A percentile compares a stretch with the other conserved stretches of the same genome.
Evolutionary conservation across 2,888 invertebrate genomes (phyloP).

Genomic region (Pseudococcus viburni): DNA sequence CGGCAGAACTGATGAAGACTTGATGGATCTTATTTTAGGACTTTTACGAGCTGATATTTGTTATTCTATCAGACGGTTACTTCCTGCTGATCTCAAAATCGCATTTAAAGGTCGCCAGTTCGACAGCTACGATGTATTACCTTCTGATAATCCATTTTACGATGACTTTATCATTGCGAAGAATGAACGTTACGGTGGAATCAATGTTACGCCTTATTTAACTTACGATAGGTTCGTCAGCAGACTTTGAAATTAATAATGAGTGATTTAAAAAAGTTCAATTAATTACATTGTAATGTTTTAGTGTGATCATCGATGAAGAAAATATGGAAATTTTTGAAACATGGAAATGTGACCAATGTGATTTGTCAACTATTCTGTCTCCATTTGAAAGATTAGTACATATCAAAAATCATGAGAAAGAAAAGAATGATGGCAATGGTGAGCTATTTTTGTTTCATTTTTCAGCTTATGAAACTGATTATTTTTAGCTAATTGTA

Average conservation of each 20-base stretch:
- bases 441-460: background rate
- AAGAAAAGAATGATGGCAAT: background rate
- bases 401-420: constrained; percentile 77
- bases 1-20: constrained; percentile 53
- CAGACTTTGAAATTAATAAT: background rate
- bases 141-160: constrained; percentile 80
- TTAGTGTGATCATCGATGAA: constrained; percentile 77
- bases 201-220: constrained; percentile 85
- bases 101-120: constrained; percentile 60
- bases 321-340: constrained; percentile 77
- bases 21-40: constrained; percentile 71
- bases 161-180: constrained; percentile 76
- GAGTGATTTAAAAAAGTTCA: no score
- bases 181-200: constrained; percentile 85
- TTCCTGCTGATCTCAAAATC: constrained; percentile 82
- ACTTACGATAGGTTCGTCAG: constrained; percentile 79
- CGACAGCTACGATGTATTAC: constrained; percentile 71
- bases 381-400: constrained; percentile 81
- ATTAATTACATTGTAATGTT: constrained; percentile 20
- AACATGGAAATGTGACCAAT: constrained; percentile 83
- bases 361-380: constrained; percentile 77
- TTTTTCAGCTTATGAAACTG: background rate
- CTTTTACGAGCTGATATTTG: constrained; percentile 82
- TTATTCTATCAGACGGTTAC: constrained; percentile 85
- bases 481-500: no score